Base-by-base conservation (phyloP, 2,888 invertebrate species). In the Thereva unica region DNA sequence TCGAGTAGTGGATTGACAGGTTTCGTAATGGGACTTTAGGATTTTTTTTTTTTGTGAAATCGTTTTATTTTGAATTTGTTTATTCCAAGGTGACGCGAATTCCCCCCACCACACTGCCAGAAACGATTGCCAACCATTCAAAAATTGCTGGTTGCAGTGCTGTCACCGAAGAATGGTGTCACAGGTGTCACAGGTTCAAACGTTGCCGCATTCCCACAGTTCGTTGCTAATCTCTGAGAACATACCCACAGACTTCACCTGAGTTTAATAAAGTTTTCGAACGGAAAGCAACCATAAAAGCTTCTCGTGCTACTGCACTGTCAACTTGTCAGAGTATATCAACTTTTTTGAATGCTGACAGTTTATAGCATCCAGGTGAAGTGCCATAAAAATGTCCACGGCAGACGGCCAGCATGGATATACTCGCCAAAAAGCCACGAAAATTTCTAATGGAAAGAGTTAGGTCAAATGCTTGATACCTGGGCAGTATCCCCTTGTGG, bases 201-300 rank as follows among this genome's bases (percentile, higher is more conserved):
- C 9, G 41, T 10, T 40, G 9, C 61, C 42, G 40, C 49, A 5
- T 37, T 49, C 12, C 34, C 50, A 23, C 23, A 23, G 23, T 23
- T 38, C 37, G 42, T 4, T 35, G 50, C n/a, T 38, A 42, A 34
- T 50, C 34, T 50, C 23, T 50, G 50, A 50, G 49, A 61, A 61
- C 49, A 50, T 61, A 41, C 8, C 61, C 61, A 40, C 50, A 50
- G 61, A 61, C 61, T 64, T 34, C 12, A 37, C 42, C 44, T n/a
- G 63, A 63, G 53, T 64, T 64, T 64, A 64, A 64, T 64, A 52
- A 64, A 64, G 64, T 64, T 64, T 64, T 64, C 64, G 53, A 37
- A 44, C 53, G 53, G 52, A 64, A 44, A 53, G 44, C 44, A 53
- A 64, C 64, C 40, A 41, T 64, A 64, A 64, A 53, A 64, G 64